Evolutionary conservation across 2,113 vertebrate species (phyloP), one percentile per base, ranked within the genome.

Genomic region (Columba janthina): DNA sequence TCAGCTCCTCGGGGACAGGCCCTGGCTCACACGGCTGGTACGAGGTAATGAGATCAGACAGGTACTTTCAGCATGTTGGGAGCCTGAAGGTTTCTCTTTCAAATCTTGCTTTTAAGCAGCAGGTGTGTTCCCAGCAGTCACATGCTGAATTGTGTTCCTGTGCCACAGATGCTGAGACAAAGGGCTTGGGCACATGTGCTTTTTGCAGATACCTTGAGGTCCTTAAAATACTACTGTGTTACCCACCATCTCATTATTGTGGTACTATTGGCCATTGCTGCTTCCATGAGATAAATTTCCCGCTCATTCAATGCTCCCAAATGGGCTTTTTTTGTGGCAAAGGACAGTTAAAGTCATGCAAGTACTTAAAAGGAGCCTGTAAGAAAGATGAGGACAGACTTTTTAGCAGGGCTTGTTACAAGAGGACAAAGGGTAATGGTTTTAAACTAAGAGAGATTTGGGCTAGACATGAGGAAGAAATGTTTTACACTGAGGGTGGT

Each of bases 231-330:
- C n/a, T 61, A 4, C 62, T 3, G 0, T 16, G 32, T 22, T 54
- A 36, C 62, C 50, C 51, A 29, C 15, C 8, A 0, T 6, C 64
- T 42, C 2, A 0, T 65, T 74, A 16, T 18, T 3, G 0, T 8
- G 15, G 26, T 31, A 5, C 11, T 32, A 5, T 9, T 40, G 44
- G 22, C 38, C 38, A 53, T 36, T 2, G 0, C 19, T 5, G 21
- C 56, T 64, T 38, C 44, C 9, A 0, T 2, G 51, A 85, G 40
- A 25, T 51, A 7, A 85, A 67, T 34, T 46, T 48, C 31, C 31
- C 67, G 42, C 40, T 21, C 3, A 0, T 44, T 26, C 13, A 1
- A 42, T 9, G 32, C 25, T 75, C 56, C 38, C 12, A 8, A 54
- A 9, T 1, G 26, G 16, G n/a, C 31, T 24, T 54, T 42, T 38